A percentile compares a stretch with the other conserved stretches of the same genome.
Evolutionary conservation across 1,140 invertebrate genomes (phyloP).

Genomic region (Diuraphis noxia): DNA sequence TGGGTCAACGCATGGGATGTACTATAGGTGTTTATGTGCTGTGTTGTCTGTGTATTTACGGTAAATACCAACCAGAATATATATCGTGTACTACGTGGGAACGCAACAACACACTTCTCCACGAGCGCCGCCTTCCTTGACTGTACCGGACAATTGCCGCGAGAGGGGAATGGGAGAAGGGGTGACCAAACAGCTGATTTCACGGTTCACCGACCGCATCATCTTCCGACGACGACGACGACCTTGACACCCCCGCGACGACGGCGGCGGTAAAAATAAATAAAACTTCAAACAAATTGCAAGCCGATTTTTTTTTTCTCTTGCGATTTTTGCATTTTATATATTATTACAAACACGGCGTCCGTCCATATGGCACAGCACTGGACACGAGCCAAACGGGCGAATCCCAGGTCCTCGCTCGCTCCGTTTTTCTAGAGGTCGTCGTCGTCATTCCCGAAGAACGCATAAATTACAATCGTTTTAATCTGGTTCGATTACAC

Average conservation of each 20-base stretch:
- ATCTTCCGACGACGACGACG: conserved; percentile 34
- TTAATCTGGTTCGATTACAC: not conserved
- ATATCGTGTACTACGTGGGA: not conserved
- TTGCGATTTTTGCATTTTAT: not conserved
- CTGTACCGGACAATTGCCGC: not conserved
- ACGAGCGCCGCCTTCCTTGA: not conserved
- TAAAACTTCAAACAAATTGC: conserved; percentile 13
- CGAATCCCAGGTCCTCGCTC: not conserved
- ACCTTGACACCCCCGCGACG: conserved; percentile 41
- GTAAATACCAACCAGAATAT: not conserved
- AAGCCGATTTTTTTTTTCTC: not conserved
- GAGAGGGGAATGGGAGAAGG: not conserved
- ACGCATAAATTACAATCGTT: conserved; percentile 9
- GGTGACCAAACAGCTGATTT: conserved; percentile 44
- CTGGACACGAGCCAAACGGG: not conserved
- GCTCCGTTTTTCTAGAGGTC: conserved; percentile 4
- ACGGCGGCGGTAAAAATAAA: not conserved
- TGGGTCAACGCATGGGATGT: not conserved
- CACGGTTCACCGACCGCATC: conserved; percentile 46
- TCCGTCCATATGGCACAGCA: not conserved
- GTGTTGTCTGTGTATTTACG: not conserved
- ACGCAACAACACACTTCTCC: not conserved
- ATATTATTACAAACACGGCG: not conserved
- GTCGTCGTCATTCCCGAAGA: not conserved
- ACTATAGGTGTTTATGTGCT: not conserved